Base-by-base conservation (phyloP, 2,797 vertebrate species). In the Silurus aristotelis region DNA sequence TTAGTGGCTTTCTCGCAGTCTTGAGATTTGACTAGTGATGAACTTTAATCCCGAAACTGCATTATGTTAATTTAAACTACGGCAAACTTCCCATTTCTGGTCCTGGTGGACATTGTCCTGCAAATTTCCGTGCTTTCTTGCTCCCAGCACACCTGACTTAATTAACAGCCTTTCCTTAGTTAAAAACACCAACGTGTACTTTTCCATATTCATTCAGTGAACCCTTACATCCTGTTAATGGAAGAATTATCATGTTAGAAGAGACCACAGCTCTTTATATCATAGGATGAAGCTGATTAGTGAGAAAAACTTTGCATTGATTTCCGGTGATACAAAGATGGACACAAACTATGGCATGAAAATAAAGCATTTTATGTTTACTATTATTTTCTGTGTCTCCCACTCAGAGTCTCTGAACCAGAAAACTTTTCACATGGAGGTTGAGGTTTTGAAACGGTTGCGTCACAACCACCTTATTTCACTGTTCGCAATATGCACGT, bases 391-490 rank as follows among this genome's bases (percentile, higher is more conserved):
- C 3, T 56, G 17, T 79, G 0, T 64, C 7, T 80, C 48, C 31
- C 13, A 85, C 86, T 87, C 92, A 0, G 95, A 95, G 70, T 19
- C 89, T 55, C 66, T 93, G 61, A 92, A 94, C 83, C 94, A 96
- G 84, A 83, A 56, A 0, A 94, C 93, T 0, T 95, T 97, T 87
- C 91, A 93, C 25, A 78, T 84, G 0, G 96, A 97, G 91, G 95
- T 95, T 2, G 92, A 95, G 90, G 94, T 96, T 61, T 91, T 96
- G 86, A 97, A 97, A 91, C 87, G 73, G n/a, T 88, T 96, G 0
- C 92, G 93, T 8, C 97, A 96, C 76, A 94, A 94, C 1, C 94
- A 97, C 86, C 92, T 97, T 46, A 93, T 97, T 88, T 92, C 95
- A 0, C 94, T 96, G 83, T 96, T 96, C 0, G 96, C 96, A 0